phyloP scores from a whole-genome alignment of 2,113 vertebrate genomes.

The Pipra filicauda region DNA sequence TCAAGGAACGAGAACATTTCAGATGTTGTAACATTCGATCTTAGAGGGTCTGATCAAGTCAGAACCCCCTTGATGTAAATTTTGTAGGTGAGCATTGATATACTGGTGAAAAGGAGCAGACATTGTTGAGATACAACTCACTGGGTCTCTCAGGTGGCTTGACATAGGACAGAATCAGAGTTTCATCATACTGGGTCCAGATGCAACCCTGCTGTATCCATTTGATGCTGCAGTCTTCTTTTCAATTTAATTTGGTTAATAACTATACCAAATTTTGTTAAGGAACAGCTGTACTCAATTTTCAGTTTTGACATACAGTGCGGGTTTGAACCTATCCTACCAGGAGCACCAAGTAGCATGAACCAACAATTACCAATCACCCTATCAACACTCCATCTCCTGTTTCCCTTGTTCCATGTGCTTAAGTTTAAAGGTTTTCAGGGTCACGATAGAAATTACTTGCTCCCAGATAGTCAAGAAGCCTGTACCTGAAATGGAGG shows the following conservation, averaged over 20 bases:
- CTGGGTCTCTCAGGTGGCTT: neutral
- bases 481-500: neutral
- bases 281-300: rapidly evolving
- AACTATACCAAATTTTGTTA: neutral
- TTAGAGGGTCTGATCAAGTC: neutral
- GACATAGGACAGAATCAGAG: neutral
- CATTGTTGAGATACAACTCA: neutral
- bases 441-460: neutral
- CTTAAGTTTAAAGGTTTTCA: neutral
- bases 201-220: neutral
- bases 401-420: neutral
- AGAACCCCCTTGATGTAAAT: neutral
- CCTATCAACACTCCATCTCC: neutral
- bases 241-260: neutral
- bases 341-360: rapidly evolving
- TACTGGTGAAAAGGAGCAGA: neutral
- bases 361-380: neutral
- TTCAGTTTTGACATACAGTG: neutral
- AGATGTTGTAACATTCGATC: neutral
- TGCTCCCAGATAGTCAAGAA: neutral
- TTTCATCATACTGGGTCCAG: neutral
- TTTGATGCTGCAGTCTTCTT: neutral
- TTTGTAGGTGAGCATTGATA: neutral
- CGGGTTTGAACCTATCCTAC: neutral
- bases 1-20: neutral